Conservation (phyloP, 2,888 invertebrate species). For the Pemphredon lugubris region DNA sequence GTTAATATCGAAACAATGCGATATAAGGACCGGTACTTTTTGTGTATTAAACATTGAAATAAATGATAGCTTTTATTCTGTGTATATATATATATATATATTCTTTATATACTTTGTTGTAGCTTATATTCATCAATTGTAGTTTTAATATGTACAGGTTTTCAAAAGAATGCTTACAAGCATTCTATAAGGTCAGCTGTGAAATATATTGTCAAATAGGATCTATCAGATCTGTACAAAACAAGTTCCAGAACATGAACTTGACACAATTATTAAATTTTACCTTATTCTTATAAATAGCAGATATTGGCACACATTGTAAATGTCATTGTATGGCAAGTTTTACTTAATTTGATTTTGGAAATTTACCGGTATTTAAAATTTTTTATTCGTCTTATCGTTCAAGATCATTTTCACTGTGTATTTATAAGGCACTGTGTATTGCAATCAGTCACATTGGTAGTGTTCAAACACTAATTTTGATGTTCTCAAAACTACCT, state of each 20-base stretch:
- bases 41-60: conserved; percentile 9
- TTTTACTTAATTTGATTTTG: conserved; percentile 10
- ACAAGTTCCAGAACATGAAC: not conserved
- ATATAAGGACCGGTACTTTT: no score
- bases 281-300: conserved; percentile 10
- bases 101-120: not conserved
- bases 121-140: conserved; percentile 24
- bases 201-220: conserved; percentile 30
- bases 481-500: not conserved
- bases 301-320: conserved; percentile 43
- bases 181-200: no score
- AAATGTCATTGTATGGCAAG: conserved; percentile 37
- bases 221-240: conserved; percentile 28
- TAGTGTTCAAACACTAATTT: conserved; percentile 24
- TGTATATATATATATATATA: conserved; percentile 9
- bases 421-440: conserved; percentile 63
- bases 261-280: conserved; percentile 16
- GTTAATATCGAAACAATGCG: conserved; percentile 25
- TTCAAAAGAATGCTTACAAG: no score
- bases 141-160: conserved; percentile 45
- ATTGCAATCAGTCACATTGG: conserved; percentile 63
- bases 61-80: conserved; percentile 7
- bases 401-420: conserved; percentile 22
- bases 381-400: conserved; percentile 31
- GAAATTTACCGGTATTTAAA: conserved; percentile 24